Base-by-base conservation (phyloP, 2,113 vertebrate genomes). In the Coptodon bakossiorum region DNA sequence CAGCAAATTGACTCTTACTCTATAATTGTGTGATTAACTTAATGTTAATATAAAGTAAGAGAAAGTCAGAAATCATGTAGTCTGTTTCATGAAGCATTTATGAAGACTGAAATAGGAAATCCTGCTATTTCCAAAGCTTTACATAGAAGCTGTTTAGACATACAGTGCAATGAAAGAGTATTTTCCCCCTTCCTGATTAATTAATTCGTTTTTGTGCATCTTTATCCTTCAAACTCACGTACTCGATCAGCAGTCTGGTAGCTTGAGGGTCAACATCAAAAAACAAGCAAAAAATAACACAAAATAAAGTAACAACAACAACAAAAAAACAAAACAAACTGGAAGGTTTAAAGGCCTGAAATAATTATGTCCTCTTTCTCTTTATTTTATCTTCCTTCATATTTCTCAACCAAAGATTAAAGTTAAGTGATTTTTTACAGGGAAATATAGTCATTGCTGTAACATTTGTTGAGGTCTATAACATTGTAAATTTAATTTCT, bases 121-220 rank as follows among this genome's bases (percentile, higher is more conserved):
- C 73, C 24, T 78, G 73, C 10, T 12, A n/a, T 52, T 52, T 31
- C 43, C 13, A 34, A 52, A 52, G 45, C 24, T 76, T 29, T 29
- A 29, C 71, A 3, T 17, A 9, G 1, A 73, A 17, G 40, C 22
- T 45, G 22, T 45, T 38, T 45, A 16, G 13, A 17, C 40, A 71
- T 43, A 0, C 36, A 71, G n/a, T 71, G 12, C 13, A 24, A 6
- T 71, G 38, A 43, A 71, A 43, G 13, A 71, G n/a, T 27, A 43
- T 71, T 71, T 43, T 0, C 3, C 11, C 6, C 36, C 63, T 68
- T 0, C 19, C 63, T 38, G 3, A n/a, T 63, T 63, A 63, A 63
- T 63, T 63, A 1, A 63, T 34, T 63, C 0, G 0, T 63, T 63
- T 63, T 36, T 36, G 31, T 36, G 17, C 6, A 63, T 63, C 59